These are phyloP conservation scores for Cephus sareptanus DNA, from an alignment of 2,888 invertebrate species.

Conservation along the genomic window DNA sequence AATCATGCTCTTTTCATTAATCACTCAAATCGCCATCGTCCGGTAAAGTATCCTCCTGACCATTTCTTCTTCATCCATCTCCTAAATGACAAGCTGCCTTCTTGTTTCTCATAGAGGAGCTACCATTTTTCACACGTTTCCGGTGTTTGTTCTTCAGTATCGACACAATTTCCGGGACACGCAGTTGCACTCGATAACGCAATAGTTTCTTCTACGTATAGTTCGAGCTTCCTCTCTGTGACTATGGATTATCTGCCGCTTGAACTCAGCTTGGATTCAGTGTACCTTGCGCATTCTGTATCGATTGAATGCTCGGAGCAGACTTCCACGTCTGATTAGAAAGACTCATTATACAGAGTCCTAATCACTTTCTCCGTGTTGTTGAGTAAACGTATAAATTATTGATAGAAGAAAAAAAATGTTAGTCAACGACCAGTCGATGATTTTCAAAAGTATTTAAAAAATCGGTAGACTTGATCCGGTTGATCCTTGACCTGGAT, in stretches of 20 bases:
- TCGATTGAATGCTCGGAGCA: background rate
- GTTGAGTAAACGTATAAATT: background rate
- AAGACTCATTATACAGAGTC: background rate
- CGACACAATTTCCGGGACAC: background rate
- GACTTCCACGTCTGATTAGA: background rate
- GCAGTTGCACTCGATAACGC: background rate
- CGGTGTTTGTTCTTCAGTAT: constrained; percentile 4
- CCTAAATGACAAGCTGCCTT: constrained; percentile 11
- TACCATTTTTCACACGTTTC: constrained; percentile 17
- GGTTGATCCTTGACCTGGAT: background rate
- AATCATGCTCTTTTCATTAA: constrained; percentile 9
- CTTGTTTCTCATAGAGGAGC: constrained; percentile 8
- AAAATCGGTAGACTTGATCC: background rate
- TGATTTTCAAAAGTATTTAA: background rate
- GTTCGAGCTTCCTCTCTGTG: background rate
- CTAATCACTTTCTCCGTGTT: background rate
- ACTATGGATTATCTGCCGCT: background rate
- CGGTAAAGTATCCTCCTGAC: constrained; percentile 8
- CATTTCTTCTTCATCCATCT: constrained; percentile 13
- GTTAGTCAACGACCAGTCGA: background rate
- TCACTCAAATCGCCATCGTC: constrained; percentile 12
- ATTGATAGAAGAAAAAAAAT: background rate
- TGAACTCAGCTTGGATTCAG: constrained; percentile 4
- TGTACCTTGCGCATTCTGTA: background rate
- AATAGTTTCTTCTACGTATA: background rate